Conservation (phyloP, 2,113 vertebrate genomes). For the Axis porcinus region DNA sequence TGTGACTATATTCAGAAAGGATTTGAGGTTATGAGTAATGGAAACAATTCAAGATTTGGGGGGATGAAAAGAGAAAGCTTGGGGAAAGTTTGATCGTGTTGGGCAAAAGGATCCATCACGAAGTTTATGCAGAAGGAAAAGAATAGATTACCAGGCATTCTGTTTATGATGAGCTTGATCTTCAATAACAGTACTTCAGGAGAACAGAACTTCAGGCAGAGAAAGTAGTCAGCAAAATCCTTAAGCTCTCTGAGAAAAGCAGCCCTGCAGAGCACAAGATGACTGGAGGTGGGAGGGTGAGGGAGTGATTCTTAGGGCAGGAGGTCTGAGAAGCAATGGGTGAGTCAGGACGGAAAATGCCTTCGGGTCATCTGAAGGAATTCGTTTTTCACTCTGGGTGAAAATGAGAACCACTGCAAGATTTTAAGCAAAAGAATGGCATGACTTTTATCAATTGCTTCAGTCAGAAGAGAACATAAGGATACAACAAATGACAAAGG, state of each 20-base stretch:
- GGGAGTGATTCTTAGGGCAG: not conserved
- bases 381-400: not conserved
- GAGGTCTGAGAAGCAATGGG: not conserved
- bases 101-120: not conserved
- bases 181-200: not conserved
- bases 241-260: not conserved
- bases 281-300: rapidly evolving
- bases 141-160: not conserved
- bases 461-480: not conserved
- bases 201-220: not conserved
- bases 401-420: not conserved
- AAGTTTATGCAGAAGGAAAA: not conserved
- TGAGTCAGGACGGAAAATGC: rapidly evolving
- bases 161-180: not conserved
- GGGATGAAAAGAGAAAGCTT: not conserved
- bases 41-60: not conserved
- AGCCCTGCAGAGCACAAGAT: rapidly evolving
- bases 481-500: rapidly evolving
- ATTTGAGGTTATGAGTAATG: not conserved
- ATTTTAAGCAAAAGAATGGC: not conserved
- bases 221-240: not conserved
- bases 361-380: not conserved
- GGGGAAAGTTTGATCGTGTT: not conserved
- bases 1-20: not conserved
- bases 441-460: not conserved